Evolutionary conservation across 2,113 vertebrate genomes (phyloP), one percentile per base, ranked within the genome.

Genomic region (Hepsetus odoe): DNA sequence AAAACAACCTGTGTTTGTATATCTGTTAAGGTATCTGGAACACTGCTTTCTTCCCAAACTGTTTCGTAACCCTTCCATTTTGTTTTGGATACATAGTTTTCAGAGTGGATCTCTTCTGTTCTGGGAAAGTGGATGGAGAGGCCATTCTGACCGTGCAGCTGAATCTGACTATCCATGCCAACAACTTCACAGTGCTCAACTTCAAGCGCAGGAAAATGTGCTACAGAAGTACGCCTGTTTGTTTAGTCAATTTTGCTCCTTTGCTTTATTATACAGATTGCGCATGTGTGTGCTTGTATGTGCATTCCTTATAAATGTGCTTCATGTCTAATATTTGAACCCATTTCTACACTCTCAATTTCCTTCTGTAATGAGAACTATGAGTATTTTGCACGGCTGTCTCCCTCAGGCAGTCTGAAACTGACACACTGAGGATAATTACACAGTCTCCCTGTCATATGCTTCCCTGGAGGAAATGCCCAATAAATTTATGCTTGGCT

Each of bases 181-280:
- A 96, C 94, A 98, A 99, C 91, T 97, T 98, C 90, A 99, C 97
- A 96, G 95, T 98, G 83, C 94, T 99, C 81, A 98, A 98, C 91
- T 99, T 99, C 92, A 99, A 98, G 90, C 94, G 98, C 84, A 98
- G 98, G 96, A 99, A 99, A 98, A 97, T 98, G 95, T 99, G 98
- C 92, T 96, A 96, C 86, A 96, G 94, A 93, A 95, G 98, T 99
- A 94, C 95, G 94, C 35, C 32, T 11, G 9, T 44, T 14, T 30
- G n/a, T 1, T n/a, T n/a, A 11, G 9, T 32, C 13, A 55, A 33
- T 62, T 6, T 33, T 20, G 42, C 12, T 56, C 0, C 9, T 67
- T 14, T 59, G 20, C 0, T 20, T 49, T 49, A 6, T 53, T 32
- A 33, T 24, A 12, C 3, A 61, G 30, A 28, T 3, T 38, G 56